phyloP scores from a whole-genome alignment of 1,140 invertebrate genomes.

The Temnothorax nylanderi region DNA sequence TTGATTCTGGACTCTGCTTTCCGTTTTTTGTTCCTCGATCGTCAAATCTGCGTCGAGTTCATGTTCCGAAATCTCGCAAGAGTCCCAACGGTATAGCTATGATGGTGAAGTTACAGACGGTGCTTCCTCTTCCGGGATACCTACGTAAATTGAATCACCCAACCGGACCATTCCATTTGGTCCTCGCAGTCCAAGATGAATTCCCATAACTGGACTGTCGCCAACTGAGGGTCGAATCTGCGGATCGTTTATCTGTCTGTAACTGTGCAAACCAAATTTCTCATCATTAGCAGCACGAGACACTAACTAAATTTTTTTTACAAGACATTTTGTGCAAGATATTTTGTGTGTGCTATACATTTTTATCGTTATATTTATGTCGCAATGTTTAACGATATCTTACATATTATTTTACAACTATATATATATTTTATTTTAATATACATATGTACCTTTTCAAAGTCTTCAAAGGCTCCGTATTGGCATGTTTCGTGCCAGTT shows the following conservation, averaged over 20 bases:
- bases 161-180: conserved; percentile 75
- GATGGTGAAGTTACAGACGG: conserved; percentile 72
- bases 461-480: conserved; percentile 87
- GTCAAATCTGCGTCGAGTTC: conserved; percentile 48
- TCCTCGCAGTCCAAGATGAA: conserved; percentile 81
- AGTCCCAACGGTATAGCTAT: conserved; percentile 83
- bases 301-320: not conserved
- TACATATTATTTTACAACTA: not conserved
- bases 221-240: conserved; percentile 70
- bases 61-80: conserved; percentile 72
- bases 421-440: conserved; percentile 44
- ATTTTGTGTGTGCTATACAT: not conserved
- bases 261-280: conserved; percentile 73
- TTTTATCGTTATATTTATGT: not conserved
- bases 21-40: not conserved
- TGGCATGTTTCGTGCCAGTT: conserved; percentile 84
- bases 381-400: not conserved
- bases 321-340: too few relatives aligned
- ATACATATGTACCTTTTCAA: conserved; percentile 85
- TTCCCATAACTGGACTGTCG: conserved; percentile 83
- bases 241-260: conserved; percentile 81
- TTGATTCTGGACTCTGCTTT: conserved; percentile 50
- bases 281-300: not conserved
- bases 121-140: conserved; percentile 73
- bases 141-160: conserved; percentile 83